Base-by-base conservation (phyloP, 2,797 vertebrate species). In the Brotogeris chrysoptera region DNA sequence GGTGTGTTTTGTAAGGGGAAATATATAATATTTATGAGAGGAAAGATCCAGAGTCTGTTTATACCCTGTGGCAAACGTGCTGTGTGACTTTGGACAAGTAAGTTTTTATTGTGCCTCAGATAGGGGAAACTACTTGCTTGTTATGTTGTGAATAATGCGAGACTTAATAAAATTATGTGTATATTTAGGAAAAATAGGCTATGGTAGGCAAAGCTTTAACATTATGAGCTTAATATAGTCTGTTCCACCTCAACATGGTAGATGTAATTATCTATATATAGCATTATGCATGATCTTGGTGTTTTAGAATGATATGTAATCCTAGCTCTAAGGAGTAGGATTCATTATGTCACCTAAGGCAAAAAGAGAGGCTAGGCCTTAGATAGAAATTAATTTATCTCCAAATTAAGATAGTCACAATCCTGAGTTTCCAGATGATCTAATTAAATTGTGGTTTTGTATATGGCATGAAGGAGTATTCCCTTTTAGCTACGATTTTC, bases 221-320 rank as follows among this genome's bases (percentile, higher is more conserved):
- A 61, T 68, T 84, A 49, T 15, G 53, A 89, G 65, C 88, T 88
- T 90, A 92, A 86, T 90, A 84, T 91, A 86, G 86, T 86, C 73
- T 93, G 63, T 80, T 92, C 86, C 72, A 80, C 74, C 78, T 94
- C 4, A 10, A 84, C 83, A 13, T 79, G 83, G 66, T 90, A 86
- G 86, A 86, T 90, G 83, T 92, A 93, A 95, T 94, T 94, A 94
- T 88, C 91, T 96, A 72, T 93, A 95, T 96, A 84, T 93, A 94
- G 90, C 79, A 79, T 95, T 95, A 82, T 88, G 71, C 78, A 73
- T 92, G 82, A 80, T 93, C 89, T 90, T 92, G 63, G 70, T 86
- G 70, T 87, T 97, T 96, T 88, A 93, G 94, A 97, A 93, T 91
- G 88, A 68, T 94, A 36, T 71, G 81, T 95, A 94, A 95, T 91